These are phyloP conservation scores for Camponotus pennsylvanicus DNA, from an alignment of 1,140 invertebrate genomes.

Conservation along the genomic window DNA sequence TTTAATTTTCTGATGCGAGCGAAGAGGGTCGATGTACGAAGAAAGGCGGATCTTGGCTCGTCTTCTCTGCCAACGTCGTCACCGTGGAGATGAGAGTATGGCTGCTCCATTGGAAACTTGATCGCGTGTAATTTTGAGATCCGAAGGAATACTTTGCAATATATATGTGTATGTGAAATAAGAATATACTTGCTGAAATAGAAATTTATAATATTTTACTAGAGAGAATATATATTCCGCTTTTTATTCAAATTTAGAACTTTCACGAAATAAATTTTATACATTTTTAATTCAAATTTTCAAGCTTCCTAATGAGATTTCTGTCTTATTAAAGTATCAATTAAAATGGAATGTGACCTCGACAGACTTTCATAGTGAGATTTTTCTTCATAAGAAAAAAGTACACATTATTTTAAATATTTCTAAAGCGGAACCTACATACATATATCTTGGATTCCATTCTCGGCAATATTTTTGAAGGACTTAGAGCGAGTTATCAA, in stretches of 20 bases:
- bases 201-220: neutral
- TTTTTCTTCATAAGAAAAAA: neutral
- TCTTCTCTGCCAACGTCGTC: slow-evolving; percentile 50
- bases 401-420: slow-evolving; percentile 3
- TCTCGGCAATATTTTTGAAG: neutral
- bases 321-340: neutral
- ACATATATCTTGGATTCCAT: neutral
- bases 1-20: slow-evolving; percentile 59
- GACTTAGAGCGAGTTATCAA: neutral
- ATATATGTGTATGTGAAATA: neutral
- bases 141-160: neutral
- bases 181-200: neutral
- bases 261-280: neutral
- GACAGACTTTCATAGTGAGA: neutral
- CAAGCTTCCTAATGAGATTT: neutral
- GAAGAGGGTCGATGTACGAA: slow-evolving; percentile 46
- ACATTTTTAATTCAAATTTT: neutral
- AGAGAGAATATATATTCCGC: neutral
- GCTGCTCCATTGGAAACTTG: slow-evolving; percentile 24
- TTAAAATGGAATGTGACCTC: neutral
- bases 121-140: slow-evolving; percentile 22
- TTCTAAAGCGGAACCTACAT: neutral
- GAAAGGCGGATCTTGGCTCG: slow-evolving; percentile 58
- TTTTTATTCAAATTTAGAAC: neutral
- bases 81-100: slow-evolving; percentile 51